A percentile compares a stretch with the other conserved stretches of the same genome.
Conservation (phyloP, 1,140 invertebrate species). For the Caerostris extrusa region DNA sequence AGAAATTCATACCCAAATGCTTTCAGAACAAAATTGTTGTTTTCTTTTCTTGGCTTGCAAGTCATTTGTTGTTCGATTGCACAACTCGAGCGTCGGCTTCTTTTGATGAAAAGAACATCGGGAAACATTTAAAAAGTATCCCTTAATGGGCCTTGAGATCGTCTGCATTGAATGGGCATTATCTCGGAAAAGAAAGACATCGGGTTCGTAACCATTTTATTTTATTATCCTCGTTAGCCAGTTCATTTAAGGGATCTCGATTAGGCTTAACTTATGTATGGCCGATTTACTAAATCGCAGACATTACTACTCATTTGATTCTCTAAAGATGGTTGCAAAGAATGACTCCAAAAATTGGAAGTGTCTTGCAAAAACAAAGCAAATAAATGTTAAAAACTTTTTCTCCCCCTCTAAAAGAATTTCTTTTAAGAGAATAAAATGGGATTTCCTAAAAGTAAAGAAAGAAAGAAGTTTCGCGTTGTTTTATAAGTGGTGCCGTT, state of each 20-base stretch:
- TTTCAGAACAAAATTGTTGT: background rate
- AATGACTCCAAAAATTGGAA: background rate
- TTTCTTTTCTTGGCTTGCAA: background rate
- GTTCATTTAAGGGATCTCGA: constrained; percentile 31
- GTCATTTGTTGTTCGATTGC: constrained; percentile 30
- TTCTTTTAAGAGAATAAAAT: no score
- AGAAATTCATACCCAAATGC: background rate
- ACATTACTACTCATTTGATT: constrained; percentile 19
- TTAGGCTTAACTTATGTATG: constrained; percentile 42
- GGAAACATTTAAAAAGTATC: constrained; percentile 26
- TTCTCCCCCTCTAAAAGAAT: no score
- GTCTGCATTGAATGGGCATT: constrained; percentile 17
- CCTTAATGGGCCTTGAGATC: constrained; percentile 38
- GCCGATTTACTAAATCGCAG: constrained; percentile 14
- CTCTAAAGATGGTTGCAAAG: background rate
- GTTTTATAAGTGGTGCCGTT: no score
- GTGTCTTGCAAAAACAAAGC: background rate
- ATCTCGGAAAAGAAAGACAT: background rate
- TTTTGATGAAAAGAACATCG: constrained; percentile 29
- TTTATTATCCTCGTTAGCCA: constrained; percentile 39
- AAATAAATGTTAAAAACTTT: background rate
- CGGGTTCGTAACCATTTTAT: background rate
- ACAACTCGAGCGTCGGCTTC: constrained; percentile 17
- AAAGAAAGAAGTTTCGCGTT: no score
- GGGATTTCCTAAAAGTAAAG: no score